Evolutionary conservation across 92 coral and sea anemone species (phyloP), one percentile per base, ranked within the genome.

Genomic region (Paramuricea clavata): DNA sequence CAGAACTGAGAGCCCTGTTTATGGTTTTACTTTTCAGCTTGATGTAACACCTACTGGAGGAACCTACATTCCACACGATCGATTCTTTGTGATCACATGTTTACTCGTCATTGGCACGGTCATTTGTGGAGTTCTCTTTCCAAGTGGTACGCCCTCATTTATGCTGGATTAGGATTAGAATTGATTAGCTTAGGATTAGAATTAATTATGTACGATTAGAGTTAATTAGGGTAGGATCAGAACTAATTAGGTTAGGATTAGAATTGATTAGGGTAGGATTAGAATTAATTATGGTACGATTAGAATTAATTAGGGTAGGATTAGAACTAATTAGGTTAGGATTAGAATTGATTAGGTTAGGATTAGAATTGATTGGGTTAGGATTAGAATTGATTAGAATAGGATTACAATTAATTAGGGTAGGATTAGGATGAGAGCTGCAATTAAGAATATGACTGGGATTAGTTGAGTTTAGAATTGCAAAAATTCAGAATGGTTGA

Each of bases 141-240:
- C 99, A 44, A 93, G 91, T 83, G 92, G 99, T 96, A 93, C 82
- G 96, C 44, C n/a, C n/a, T n/a, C n/a, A n/a, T n/a, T n/a, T n/a
- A n/a, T n/a, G n/a, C 44, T 4, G 44, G 44, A 39, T 39, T 39
- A 39, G 10, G 44, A 39, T 39, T 4, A 39, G 44, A 39, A 39
- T 39, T n/a, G n/a, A n/a, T n/a, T 39, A 39, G 44, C 5, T 39
- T 39, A 39, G 44, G 10, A 39, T 39, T 10, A n/a, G n/a, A n/a
- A n/a, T n/a, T n/a, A n/a, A n/a, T n/a, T n/a, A n/a, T n/a, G n/a
- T n/a, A 39, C 10, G 44, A 39, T 39, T 39, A 39, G 44, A 39
- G 10, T 39, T 39, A 39, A 10, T 39, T 4, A 39, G 44, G 44
- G 4, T 39, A 39, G 10, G 44, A 39, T 39, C 44, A 39, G 10